Evolutionary conservation across 2,113 vertebrate genomes (phyloP), one percentile per base, ranked within the genome.

Genomic region (Pardalotus punctatus): DNA sequence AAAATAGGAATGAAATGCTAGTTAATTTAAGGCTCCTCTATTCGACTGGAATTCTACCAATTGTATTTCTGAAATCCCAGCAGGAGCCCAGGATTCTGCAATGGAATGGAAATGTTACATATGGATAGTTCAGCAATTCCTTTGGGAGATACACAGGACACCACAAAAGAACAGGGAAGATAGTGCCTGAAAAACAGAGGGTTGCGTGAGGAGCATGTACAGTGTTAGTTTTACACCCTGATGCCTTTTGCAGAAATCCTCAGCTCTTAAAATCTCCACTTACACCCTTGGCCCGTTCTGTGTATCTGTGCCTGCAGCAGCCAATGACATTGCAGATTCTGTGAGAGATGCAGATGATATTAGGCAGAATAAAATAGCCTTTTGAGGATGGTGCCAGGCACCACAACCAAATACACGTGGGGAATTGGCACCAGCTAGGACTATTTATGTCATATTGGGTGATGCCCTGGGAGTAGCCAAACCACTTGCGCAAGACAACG

Each of bases 1-100:
- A 48, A 96, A 95, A 70, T 15, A 86, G 64, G 60, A 94, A 61
- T 17, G 67, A 90, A 93, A 62, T 12, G 2, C 73, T 58, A n/a
- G 31, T 90, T 66, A 54, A 88, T 88, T 60, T 81, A 71, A 72
- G 82, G 36, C 38, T 96, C 22, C n/a, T 86, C 60, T 77, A 24
- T 85, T 85, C 0, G 1, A 83, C 82, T 86, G 88, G 86, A 94
- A 76, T 81, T 71, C 89, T 81, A 92, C 86, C 86, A 64, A 20
- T 57, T 74, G 76, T 81, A 29, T 95, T 94, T 88, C 86, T 86
- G 76, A 95, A 76, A 85, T 88, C 80, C 80, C 65, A 88, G 76
- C 90, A 93, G 92, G 82, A 92, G 61, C 78, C 65, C 67, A 33
- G 77, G 71, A 51, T 35, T 7, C 72, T 73, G 88, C 60, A 42